A percentile compares a stretch with the other conserved stretches of the same genome.
Evolutionary conservation across 2,113 vertebrate species (phyloP).

Genomic region (Cebus imitator): DNA sequence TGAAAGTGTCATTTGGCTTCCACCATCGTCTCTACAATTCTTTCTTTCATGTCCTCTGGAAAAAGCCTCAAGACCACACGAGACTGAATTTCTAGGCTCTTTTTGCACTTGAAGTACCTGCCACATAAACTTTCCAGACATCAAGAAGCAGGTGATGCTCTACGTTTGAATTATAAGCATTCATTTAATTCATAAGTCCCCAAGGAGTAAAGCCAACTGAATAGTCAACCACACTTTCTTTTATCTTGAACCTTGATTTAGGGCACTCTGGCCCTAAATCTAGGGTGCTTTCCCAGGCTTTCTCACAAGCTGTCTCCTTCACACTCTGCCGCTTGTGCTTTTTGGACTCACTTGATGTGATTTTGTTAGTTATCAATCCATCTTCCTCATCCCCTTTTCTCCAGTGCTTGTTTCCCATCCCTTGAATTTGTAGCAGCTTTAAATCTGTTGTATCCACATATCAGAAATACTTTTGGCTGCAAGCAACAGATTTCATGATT

Average conservation of each 20-base stretch:
- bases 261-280: too few species aligned
- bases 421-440: too few species aligned
- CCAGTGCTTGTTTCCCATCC: neutral
- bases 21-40: neutral
- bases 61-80: neutral
- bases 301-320: too few species aligned
- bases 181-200: slow-evolving; percentile 7
- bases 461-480: neutral
- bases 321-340: too few species aligned
- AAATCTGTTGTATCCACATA: too few species aligned
- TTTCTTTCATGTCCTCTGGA: neutral
- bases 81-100: slow-evolving; percentile 5
- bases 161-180: slow-evolving; percentile 7
- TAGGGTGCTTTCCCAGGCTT: too few species aligned
- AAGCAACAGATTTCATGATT: neutral
- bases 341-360: too few species aligned
- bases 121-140: slow-evolving; percentile 24
- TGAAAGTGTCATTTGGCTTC: neutral
- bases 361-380: neutral
- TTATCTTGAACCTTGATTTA: neutral
- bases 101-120: slow-evolving; percentile 1
- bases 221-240: neutral
- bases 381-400: neutral
- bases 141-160: neutral
- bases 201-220: neutral